Conservation (phyloP, 2,888 invertebrate genomes). For the Meandrusa payeni region DNA sequence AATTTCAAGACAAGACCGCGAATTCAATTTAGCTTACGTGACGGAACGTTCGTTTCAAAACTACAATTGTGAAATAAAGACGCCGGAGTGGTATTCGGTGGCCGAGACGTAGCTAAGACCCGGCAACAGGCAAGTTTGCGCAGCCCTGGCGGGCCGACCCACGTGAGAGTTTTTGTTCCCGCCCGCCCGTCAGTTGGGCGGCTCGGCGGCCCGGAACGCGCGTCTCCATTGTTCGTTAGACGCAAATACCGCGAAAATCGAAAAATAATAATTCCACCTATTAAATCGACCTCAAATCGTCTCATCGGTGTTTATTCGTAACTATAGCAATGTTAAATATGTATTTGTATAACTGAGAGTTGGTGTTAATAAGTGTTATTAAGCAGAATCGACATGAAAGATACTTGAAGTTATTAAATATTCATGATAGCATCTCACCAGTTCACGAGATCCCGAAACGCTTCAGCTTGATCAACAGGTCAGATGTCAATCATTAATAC, state of each 20-base stretch:
- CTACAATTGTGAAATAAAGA: slow-evolving; percentile 7
- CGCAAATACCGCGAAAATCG: slow-evolving; percentile 21
- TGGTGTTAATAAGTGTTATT: slow-evolving; percentile 38
- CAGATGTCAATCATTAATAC: slow-evolving; percentile 43
- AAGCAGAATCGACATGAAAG: slow-evolving; percentile 41
- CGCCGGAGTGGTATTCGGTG: slow-evolving; percentile 11
- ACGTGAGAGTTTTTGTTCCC: slow-evolving; percentile 33
- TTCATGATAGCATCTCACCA: slow-evolving; percentile 45
- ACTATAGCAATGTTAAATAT: slow-evolving; percentile 29
- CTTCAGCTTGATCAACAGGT: slow-evolving; percentile 58
- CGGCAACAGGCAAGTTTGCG: slow-evolving; percentile 54
- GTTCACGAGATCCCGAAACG: slow-evolving; percentile 42
- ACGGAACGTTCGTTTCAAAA: background rate
- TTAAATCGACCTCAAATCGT: slow-evolving; percentile 2
- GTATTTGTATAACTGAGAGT: slow-evolving; percentile 40
- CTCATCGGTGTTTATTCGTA: slow-evolving; percentile 38
- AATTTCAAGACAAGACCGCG: too few relatives aligned
- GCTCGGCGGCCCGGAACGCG: slow-evolving; percentile 29
- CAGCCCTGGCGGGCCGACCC: slow-evolving; percentile 28
- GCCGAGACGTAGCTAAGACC: slow-evolving; percentile 32
- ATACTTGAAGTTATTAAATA: slow-evolving; percentile 50
- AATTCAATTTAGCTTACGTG: too few relatives aligned
- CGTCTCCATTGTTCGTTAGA: slow-evolving; percentile 24
- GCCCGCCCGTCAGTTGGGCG: slow-evolving; percentile 39
- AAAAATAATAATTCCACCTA: slow-evolving; percentile 17